These are phyloP conservation scores for Corythornis vintsioides DNA, from an alignment of 2,113 vertebrate genomes.

Conservation along the genomic window DNA sequence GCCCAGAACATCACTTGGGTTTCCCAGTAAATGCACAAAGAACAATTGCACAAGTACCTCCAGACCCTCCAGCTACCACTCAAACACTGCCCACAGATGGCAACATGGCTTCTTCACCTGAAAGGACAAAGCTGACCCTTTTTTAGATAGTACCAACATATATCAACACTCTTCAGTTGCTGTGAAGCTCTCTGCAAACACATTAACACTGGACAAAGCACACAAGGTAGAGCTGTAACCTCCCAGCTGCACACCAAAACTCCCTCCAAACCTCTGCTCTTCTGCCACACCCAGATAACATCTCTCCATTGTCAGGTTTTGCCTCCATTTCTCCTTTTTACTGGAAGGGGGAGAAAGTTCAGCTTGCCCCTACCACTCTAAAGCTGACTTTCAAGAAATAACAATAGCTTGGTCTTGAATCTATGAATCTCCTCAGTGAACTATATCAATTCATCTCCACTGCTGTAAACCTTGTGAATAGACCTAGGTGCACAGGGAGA, in stretches of 20 bases:
- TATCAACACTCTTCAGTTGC: neutral
- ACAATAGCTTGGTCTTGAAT: neutral
- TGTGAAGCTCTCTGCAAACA: neutral
- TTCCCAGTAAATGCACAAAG: neutral
- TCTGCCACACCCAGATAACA: neutral
- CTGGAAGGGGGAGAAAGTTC: neutral
- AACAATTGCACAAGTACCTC: neutral
- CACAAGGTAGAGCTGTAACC: neutral
- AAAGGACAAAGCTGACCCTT: neutral
- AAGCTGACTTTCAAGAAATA: neutral
- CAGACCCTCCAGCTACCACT: neutral
- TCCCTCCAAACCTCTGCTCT: neutral
- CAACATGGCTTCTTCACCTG: neutral
- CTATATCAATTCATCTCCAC: neutral
- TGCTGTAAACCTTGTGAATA: neutral
- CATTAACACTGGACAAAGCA: neutral
- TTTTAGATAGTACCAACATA: neutral
- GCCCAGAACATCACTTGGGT: neutral
- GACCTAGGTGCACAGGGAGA: neutral
- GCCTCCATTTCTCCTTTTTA: neutral
- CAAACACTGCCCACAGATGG: neutral
- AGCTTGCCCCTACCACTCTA: neutral
- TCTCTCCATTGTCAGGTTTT: neutral
- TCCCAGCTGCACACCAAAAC: neutral
- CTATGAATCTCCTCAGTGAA: neutral